These are phyloP conservation scores for Sinopyrophorus schimmeli DNA, from an alignment of 2,888 invertebrate genomes.

Conservation along the genomic window DNA sequence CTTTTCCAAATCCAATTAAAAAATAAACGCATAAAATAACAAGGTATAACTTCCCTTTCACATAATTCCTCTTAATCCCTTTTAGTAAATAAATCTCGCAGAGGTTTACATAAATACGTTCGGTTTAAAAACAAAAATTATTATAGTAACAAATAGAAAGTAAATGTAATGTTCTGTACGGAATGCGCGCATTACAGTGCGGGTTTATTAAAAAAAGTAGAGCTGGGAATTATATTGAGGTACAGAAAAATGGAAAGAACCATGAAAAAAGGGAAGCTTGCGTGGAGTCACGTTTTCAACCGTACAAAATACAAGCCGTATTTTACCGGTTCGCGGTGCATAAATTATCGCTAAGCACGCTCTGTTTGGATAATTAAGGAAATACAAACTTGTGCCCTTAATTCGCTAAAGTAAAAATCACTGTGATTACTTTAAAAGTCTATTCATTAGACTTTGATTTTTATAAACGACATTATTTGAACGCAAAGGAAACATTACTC, in stretches of 20 bases:
- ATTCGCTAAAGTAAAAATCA: slow-evolving; percentile 36
- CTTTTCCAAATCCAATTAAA: slow-evolving; percentile 11
- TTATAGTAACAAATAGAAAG: too few relatives aligned
- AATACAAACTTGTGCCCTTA: slow-evolving; percentile 37
- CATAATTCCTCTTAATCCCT: too few relatives aligned
- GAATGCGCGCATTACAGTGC: too few relatives aligned
- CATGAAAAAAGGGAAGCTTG: slow-evolving; percentile 12
- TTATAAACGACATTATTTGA: not conserved
- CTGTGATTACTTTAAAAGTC: slow-evolving; percentile 2
- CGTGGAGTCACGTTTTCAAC: slow-evolving; percentile 21
- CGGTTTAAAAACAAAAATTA: too few relatives aligned
- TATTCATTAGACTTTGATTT: not conserved
- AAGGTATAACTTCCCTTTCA: not conserved
- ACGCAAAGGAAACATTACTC: too few relatives aligned
- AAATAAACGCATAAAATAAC: slow-evolving; percentile 6
- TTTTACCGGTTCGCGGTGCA: slow-evolving; percentile 38
- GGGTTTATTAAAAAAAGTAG: too few relatives aligned
- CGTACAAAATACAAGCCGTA: slow-evolving; percentile 14
- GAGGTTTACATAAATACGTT: too few relatives aligned
- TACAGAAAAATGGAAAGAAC: not conserved
- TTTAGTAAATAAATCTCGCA: slow-evolving; percentile 14
- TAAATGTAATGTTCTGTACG: too few relatives aligned
- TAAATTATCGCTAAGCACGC: slow-evolving; percentile 46
- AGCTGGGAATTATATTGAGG: too few relatives aligned
- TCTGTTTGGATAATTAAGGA: slow-evolving; percentile 45